Conservation (phyloP, 2,888 invertebrate species). For the Ophion slaviceki region DNA sequence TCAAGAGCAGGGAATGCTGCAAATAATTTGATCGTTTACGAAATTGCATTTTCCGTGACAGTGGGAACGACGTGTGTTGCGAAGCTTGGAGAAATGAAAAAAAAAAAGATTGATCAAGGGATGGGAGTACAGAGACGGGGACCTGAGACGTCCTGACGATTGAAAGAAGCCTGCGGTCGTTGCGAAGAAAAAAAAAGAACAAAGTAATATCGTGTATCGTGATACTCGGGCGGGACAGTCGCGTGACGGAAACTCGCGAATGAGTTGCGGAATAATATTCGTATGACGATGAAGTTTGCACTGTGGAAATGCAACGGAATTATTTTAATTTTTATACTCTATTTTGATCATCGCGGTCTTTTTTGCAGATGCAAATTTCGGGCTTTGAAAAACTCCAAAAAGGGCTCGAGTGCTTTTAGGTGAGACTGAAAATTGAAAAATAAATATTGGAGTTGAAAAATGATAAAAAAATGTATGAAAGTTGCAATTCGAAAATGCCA, state of each 20-base stretch:
- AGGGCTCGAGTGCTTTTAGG: background rate
- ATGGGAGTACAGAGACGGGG: background rate
- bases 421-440: background rate
- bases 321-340: background rate
- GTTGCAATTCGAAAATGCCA: background rate
- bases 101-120: background rate
- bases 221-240: background rate
- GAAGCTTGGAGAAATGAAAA: background rate
- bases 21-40: conserved; percentile 75
- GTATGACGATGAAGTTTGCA: conserved; percentile 6
- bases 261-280: conserved; percentile 31
- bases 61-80: conserved; percentile 12
- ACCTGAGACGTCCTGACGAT: background rate
- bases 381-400: background rate
- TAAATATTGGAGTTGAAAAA: background rate
- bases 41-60: conserved; percentile 1
- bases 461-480: background rate
- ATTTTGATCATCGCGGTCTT: background rate
- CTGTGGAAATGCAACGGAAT: background rate
- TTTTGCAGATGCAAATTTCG: background rate
- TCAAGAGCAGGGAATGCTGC: conserved; percentile 69
- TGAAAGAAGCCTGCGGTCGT: conserved; percentile 25
- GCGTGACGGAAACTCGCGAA: conserved; percentile 20
- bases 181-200: conserved; percentile 10
- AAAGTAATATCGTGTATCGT: background rate